Base-by-base conservation (phyloP, 2,888 invertebrate species). In the Himalopsyche kuldschensis region DNA sequence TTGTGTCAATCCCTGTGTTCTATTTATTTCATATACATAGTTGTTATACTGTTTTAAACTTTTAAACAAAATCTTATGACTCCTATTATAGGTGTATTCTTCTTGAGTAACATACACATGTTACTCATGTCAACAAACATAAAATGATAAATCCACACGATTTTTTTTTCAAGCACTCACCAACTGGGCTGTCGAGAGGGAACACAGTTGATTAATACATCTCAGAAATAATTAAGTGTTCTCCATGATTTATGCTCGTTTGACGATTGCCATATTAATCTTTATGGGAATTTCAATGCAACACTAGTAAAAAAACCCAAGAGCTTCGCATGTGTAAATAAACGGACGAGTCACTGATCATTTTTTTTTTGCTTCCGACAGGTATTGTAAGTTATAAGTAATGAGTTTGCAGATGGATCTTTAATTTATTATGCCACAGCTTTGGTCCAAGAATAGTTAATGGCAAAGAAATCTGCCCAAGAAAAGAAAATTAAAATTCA, bases 221-320 rank as follows among this genome's bases (percentile, higher is more conserved):
- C 79, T 75, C 75, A 75, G 82, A 79, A 82, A 82, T 82, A 82
- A 82, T 79, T 78, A 82, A 79, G 82, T 79, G 35, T 32, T 31
- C 79, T 78, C 32, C 31, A 78, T 69, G 82, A 78, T 82, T 69
- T 69, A 69, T 69, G 69, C 69, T 69, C 11, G 69, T 69, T 69
- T 69, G 69, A 69, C 69, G 69, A 69, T 69, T 69, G 69, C 69
- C 69, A 69, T 69, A 69, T 69, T 69, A 69, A 69, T 69, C 69
- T 69, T 69, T 69, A 69, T 69, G 69, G 69, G 69, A 69, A 69
- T 69, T 69, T 69, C 69, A 69, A 69, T 69, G 69, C 69, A 27
- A 69, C 24, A 27, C 27, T 11, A 8, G 69, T 69, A 69, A 69
- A 69, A 69, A 48, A 69, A 69, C 5, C 10, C 30, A 69, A 69